A percentile compares a stretch with the other conserved stretches of the same genome.
Conservation (phyloP, 37 sponge, comb jelly and placozoan species). For the Hormiphora californensis region DNA sequence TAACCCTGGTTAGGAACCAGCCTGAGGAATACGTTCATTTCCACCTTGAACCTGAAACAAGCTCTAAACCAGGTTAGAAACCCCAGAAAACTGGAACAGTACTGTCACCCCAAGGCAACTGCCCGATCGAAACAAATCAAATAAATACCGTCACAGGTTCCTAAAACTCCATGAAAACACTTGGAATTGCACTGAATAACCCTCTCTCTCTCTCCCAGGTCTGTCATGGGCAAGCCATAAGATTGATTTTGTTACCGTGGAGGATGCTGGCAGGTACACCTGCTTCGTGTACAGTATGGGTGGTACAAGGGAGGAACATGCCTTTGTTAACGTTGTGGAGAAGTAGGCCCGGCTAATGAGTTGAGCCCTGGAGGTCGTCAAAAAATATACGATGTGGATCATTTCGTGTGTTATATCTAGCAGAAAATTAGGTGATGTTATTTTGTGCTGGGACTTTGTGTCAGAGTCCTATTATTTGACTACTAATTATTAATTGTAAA, state of each 20-base stretch:
- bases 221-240: background rate
- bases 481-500: too few species aligned
- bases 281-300: slow-evolving; percentile 15
- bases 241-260: background rate
- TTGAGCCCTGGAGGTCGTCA: too few species aligned
- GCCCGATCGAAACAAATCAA: background rate
- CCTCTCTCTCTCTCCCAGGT: too few species aligned
- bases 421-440: too few species aligned
- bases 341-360: too few species aligned
- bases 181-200: too few species aligned
- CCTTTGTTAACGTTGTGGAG: too few species aligned
- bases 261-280: background rate
- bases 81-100: background rate
- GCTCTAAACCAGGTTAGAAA: background rate
- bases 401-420: too few species aligned
- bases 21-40: background rate
- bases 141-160: background rate
- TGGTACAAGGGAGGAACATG: background rate
- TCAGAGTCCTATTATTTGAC: too few species aligned
- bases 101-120: background rate
- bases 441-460: too few species aligned
- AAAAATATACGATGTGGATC: too few species aligned
- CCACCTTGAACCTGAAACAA: background rate
- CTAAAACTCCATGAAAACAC: background rate
- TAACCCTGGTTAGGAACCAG: background rate